phyloP scores from a whole-genome alignment of 2,113 vertebrate genomes.

The Raja brachyura region DNA sequence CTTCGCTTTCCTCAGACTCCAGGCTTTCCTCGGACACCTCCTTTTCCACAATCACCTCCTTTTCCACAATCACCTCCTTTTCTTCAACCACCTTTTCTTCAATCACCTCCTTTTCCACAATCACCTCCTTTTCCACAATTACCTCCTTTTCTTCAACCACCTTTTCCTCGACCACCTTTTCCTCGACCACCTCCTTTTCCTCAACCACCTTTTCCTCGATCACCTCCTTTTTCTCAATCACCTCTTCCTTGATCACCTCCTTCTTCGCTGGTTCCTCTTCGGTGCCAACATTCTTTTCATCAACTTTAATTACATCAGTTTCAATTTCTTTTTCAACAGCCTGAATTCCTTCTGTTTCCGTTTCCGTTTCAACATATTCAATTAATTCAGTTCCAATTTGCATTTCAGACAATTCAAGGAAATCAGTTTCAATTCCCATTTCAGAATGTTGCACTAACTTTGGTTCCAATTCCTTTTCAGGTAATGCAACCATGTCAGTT shows the following conservation, averaged over 20 bases:
- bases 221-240: too few species aligned
- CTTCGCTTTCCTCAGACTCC: not conserved
- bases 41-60: not conserved
- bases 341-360: not conserved
- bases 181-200: not conserved
- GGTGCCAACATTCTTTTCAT: slow-evolving; percentile 3
- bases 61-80: not conserved
- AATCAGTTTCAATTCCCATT: not conserved
- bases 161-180: not conserved
- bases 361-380: not conserved
- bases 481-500: not conserved
- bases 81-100: too few species aligned
- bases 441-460: not conserved
- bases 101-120: too few species aligned
- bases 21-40: too few species aligned
- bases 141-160: not conserved
- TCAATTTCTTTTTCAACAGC: not conserved
- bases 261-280: too few species aligned
- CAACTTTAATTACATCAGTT: not conserved
- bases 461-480: not conserved
- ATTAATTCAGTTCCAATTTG: not conserved
- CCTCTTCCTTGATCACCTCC: too few species aligned
- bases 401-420: slow-evolving; percentile 8
- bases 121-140: too few species aligned
- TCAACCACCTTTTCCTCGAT: too few species aligned